Evolutionary conservation across 2,888 invertebrate species (phyloP), one percentile per base, ranked within the genome.

Genomic region (Dasysyrphus tricinctus): DNA sequence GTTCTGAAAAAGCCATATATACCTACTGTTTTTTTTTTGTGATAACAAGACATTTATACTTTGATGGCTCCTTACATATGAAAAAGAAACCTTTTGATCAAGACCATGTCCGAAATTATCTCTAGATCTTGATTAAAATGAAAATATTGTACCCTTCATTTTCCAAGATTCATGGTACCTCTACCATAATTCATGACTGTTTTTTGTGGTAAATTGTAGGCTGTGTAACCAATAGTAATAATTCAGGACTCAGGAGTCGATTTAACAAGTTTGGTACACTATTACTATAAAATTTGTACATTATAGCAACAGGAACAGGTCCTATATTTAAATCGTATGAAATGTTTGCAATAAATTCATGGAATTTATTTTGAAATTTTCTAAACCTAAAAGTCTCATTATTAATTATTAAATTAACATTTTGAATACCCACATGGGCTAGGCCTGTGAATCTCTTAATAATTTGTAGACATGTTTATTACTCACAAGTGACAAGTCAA

Each of bases 401-500:
- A 29, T 7, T 6, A 24, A 19, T 49, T 49, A 8, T 24, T 14
- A n/a, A n/a, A 32, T 32, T 24, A 24, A n/a, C n/a, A n/a, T n/a
- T 32, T n/a, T n/a, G 19, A 19, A 24, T 32, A 8, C 29, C 54
- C 14, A 5, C 11, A 39, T 39, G 12, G 7, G 49, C 19, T 51
- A 24, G 11, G n/a, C 32, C 54, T 54, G n/a, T 29, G 14, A 54
- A 54, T 67, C 34, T 74, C 11, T 9, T 16, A 69, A 74, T 44
- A 32, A 74, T 59, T 70, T 57, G 54, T 67, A 59, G 67, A 65
- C 77, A 19, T 24, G 47, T 77, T 72, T 57, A 81, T 56, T 56
- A 44, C 42, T 70, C 67, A 61, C 32, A 24, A 24, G 3, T 24
- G 24, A 24, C 24, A 24, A 24, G 24, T 24, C 24, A 24, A 1